Evolutionary conservation across 2,113 vertebrate species (phyloP).

Genomic region (Dicentrarchus labrax): DNA sequence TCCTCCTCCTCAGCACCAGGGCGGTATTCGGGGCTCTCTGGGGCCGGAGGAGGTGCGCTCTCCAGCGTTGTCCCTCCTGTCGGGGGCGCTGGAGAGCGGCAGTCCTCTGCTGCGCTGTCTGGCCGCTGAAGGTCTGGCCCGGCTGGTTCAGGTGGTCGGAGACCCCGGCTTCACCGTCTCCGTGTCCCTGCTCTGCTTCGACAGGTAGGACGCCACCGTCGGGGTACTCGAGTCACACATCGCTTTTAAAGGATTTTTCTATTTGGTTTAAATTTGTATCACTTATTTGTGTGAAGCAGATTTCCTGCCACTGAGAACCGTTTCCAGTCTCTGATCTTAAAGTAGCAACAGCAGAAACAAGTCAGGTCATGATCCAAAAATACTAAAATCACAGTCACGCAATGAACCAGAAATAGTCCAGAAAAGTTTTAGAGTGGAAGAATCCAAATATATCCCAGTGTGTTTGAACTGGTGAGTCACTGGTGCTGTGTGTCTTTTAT

Average conservation of each 20-base stretch:
- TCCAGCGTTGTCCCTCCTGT: conserved; percentile 85
- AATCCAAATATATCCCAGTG: neutral
- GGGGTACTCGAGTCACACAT: neutral
- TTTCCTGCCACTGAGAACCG: neutral
- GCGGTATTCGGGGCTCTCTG: conserved; percentile 79
- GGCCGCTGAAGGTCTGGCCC: conserved; percentile 90
- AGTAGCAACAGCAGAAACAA: neutral
- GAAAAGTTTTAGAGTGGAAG: neutral
- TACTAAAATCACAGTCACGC: neutral
- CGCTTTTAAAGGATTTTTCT: neutral
- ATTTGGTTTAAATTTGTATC: too few relatives aligned
- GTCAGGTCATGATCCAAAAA: neutral
- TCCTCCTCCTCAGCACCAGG: conserved; percentile 63
- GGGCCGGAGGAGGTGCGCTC: conserved; percentile 88
- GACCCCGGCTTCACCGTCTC: conserved; percentile 89
- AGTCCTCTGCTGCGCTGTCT: conserved; percentile 89
- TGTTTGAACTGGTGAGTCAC: neutral
- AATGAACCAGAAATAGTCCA: neutral
- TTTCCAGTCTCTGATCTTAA: neutral
- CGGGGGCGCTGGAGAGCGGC: conserved; percentile 90
- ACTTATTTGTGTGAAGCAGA: neutral
- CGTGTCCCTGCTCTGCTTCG: conserved; percentile 92
- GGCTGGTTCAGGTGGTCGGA: conserved; percentile 89
- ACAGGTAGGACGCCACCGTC: conserved; percentile 84
- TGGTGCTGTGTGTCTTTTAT: neutral